Conservation (phyloP, 1,140 invertebrate species). For the Rhizoglyphus robini region DNA sequence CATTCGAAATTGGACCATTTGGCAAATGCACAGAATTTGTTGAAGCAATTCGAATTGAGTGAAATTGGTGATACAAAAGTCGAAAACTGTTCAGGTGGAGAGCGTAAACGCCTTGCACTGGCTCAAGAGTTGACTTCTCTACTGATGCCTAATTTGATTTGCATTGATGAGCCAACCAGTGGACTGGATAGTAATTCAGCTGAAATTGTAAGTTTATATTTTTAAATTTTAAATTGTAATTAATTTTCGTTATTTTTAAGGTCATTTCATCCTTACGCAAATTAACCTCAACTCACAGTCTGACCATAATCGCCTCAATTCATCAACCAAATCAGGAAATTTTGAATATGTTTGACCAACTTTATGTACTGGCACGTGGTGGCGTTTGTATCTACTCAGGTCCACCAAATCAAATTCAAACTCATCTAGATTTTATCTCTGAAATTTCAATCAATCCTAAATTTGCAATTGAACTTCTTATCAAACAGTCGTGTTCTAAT, state of each 20-base stretch:
- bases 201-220: background rate
- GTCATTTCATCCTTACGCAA: background rate
- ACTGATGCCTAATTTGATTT: constrained; percentile 33
- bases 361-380: constrained; percentile 9
- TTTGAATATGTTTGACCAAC: background rate
- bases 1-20: background rate
- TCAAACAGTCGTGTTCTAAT: constrained; percentile 11
- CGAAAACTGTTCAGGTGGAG: constrained; percentile 48
- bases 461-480: background rate
- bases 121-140: constrained; percentile 61
- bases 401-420: background rate
- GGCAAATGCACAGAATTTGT: background rate
- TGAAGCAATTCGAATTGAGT: background rate
- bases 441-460: background rate
- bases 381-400: constrained; percentile 14
- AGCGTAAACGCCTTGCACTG: constrained; percentile 79
- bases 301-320: constrained; percentile 6
- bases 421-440: too few species aligned
- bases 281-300: background rate
- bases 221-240: background rate
- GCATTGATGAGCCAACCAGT: constrained; percentile 34
- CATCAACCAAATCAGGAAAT: constrained; percentile 10
- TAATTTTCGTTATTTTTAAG: background rate
- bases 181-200: constrained; percentile 34
- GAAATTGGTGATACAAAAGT: background rate